phyloP scores from a whole-genome alignment of 2,888 invertebrate species.

The Cantharis flavilabris region DNA sequence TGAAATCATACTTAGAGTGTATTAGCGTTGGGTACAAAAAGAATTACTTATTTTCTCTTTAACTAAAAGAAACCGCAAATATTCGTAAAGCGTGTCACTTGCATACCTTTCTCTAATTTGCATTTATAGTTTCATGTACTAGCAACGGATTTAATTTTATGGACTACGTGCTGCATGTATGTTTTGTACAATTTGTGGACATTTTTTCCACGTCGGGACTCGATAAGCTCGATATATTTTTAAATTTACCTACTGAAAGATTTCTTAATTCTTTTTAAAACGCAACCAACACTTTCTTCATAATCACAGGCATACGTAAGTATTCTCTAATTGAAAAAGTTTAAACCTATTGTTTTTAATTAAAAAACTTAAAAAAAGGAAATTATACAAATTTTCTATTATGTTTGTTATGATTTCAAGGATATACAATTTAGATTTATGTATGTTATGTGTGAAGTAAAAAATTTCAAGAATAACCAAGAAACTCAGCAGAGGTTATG shows the following conservation, averaged over 20 bases:
- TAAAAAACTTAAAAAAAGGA: background rate
- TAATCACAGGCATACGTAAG: background rate
- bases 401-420: background rate
- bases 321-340: background rate
- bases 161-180: background rate
- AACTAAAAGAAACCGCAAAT: background rate
- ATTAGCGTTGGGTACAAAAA: background rate
- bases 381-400: background rate
- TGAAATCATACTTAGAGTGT: background rate
- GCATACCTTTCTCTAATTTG: conserved; percentile 15
- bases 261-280: background rate
- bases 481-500: too few species aligned
- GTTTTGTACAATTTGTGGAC: background rate
- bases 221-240: background rate
- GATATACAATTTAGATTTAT: background rate
- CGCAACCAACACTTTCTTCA: background rate
- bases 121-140: conserved; percentile 9
- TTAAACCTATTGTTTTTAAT: background rate
- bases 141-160: conserved; percentile 2
- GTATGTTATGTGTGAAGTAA: too few species aligned
- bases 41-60: conserved; percentile 1
- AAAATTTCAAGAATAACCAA: too few species aligned
- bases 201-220: background rate
- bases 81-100: conserved; percentile 6
- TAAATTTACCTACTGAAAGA: background rate